Percentiles rank a stretch among this genome's conserved stretches.
phyloP scores from a whole-genome alignment of 2,797 vertebrate species.

The Gymnocypris eckloni region DNA sequence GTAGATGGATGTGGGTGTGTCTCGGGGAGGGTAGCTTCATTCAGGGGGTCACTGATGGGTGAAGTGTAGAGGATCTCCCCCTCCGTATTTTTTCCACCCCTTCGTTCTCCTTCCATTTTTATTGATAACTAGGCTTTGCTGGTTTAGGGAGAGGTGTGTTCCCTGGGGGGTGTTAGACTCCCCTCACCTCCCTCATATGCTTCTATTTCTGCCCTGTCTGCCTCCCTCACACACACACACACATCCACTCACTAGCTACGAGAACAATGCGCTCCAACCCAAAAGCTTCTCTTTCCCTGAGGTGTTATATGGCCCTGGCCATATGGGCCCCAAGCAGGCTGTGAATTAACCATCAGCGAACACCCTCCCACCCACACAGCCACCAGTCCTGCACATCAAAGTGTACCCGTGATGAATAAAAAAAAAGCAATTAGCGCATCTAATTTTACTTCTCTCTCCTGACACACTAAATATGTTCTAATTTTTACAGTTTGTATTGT shows the following conservation, averaged over 20 bases:
- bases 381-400: constrained; percentile 41
- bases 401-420: constrained; percentile 44
- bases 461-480: background rate
- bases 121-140: constrained; percentile 42
- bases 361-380: constrained; percentile 32
- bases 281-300: constrained; percentile 47
- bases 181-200: constrained; percentile 39
- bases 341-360: constrained; percentile 61
- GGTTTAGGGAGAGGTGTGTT: constrained; percentile 50
- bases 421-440: constrained; percentile 50
- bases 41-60: constrained; percentile 51
- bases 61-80: constrained; percentile 46
- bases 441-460: background rate
- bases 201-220: constrained; percentile 40
- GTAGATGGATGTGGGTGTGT: constrained; percentile 37
- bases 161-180: constrained; percentile 48
- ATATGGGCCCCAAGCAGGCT: constrained; percentile 70
- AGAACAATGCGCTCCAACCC: constrained; percentile 56
- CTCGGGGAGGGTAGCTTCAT: constrained; percentile 18
- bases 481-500: constrained; percentile 8
- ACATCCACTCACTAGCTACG: constrained; percentile 22
- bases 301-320: constrained; percentile 68
- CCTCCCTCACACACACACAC: constrained; percentile 20
- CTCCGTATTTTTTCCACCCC: background rate
- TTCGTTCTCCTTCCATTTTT: constrained; percentile 35